A percentile compares a stretch with the other conserved stretches of the same genome.
Evolutionary conservation across 92 coral and sea anemone species (phyloP).

Genomic region (Diadumene lineata): DNA sequence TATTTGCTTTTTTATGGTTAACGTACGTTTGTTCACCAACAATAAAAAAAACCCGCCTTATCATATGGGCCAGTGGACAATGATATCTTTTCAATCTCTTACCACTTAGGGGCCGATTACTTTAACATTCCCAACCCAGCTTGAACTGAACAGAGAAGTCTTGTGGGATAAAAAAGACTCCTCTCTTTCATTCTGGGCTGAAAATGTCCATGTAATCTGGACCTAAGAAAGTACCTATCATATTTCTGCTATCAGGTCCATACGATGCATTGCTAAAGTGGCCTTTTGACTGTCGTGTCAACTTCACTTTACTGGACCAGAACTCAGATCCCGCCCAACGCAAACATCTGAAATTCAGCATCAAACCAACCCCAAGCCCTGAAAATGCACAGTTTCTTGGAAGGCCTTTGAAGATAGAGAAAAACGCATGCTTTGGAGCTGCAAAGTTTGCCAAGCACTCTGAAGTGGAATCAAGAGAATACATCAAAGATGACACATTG

Average conservation of each 20-base stretch:
- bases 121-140: too few species aligned
- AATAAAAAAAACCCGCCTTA: too few species aligned
- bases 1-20: too few species aligned
- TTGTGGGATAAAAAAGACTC: too few species aligned
- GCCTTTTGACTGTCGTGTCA: slow-evolving; percentile 96
- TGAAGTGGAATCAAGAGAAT: slow-evolving; percentile 85
- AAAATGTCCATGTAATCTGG: not conserved
- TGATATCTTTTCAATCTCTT: too few species aligned
- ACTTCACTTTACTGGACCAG: slow-evolving; percentile 87
- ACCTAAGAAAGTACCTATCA: not conserved
- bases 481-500: slow-evolving; percentile 87
- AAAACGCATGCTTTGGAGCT: slow-evolving; percentile 98
- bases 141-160: too few species aligned
- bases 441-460: slow-evolving; percentile 97
- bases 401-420: slow-evolving; percentile 81
- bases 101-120: too few species aligned
- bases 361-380: slow-evolving; percentile 90
- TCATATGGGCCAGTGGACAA: too few species aligned
- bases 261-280: slow-evolving; percentile 92
- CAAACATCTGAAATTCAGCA: slow-evolving; percentile 92
- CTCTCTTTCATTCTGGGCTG: too few species aligned
- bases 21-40: too few species aligned
- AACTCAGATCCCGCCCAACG: slow-evolving; percentile 72
- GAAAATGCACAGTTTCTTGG: slow-evolving; percentile 95
- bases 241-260: slow-evolving; percentile 61